phyloP scores from a whole-genome alignment of 2,113 vertebrate species.

The Daboia siamensis region DNA sequence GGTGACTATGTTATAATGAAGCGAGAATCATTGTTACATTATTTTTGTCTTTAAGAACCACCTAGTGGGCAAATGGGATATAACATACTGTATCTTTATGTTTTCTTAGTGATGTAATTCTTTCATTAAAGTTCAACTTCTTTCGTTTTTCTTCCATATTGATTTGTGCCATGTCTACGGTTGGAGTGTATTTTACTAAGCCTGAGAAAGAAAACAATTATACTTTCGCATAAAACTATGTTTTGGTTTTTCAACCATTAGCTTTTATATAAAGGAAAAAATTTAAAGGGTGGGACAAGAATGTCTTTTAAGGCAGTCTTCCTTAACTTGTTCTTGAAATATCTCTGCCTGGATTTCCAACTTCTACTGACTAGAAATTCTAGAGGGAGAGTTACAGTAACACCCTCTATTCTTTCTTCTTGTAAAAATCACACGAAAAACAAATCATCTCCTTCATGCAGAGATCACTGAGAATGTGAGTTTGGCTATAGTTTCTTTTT shows the following conservation, averaged over 20 bases:
- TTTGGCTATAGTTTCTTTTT: neutral
- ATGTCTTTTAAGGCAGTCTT: neutral
- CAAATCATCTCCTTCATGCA: neutral
- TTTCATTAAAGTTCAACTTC: neutral
- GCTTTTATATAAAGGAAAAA: neutral
- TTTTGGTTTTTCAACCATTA: neutral
- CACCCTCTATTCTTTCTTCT: neutral
- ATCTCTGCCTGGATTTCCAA: neutral
- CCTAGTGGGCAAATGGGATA: constrained; percentile 33
- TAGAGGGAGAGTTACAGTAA: neutral
- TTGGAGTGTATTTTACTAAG: neutral
- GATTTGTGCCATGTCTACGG: neutral
- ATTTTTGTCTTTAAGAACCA: constrained; percentile 38
- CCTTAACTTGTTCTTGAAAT: neutral
- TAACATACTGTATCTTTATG: neutral
- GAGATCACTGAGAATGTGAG: neutral
- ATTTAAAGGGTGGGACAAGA: neutral
- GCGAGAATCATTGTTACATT: neutral
- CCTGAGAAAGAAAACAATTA: neutral
- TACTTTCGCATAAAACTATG: neutral
- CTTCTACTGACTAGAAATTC: neutral
- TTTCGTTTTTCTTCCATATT: neutral
- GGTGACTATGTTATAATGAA: neutral
- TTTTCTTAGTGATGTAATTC: neutral
- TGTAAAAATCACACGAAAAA: neutral